phyloP scores from a whole-genome alignment of 2,113 vertebrate genomes.

The Lophotis ruficrista region DNA sequence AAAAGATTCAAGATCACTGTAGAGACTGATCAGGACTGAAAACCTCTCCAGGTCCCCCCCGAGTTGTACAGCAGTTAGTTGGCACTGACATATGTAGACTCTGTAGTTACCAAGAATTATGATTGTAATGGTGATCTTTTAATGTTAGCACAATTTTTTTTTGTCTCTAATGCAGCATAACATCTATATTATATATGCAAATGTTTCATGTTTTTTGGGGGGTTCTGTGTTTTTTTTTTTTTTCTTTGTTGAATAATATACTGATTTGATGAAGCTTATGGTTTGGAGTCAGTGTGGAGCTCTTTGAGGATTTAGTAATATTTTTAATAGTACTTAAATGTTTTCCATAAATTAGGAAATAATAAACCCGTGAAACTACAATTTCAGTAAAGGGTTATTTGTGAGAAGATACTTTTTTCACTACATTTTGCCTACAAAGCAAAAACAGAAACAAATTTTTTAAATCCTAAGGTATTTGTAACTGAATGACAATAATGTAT shows the following conservation, averaged over 20 bases:
- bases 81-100: background rate
- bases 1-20: background rate
- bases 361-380: background rate
- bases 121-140: background rate
- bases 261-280: background rate
- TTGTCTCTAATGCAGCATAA: background rate
- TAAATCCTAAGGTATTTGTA: background rate
- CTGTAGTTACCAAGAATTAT: background rate
- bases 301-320: background rate
- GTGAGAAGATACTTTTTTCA: background rate
- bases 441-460: background rate
- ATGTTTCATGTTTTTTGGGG: background rate
- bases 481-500: background rate
- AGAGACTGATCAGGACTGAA: background rate
- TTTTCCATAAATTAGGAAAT: background rate
- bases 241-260: background rate
- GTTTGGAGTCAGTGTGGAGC: background rate
- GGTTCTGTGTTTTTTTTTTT: background rate
- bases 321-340: background rate
- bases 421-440: background rate
- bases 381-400: background rate
- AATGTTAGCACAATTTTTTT: background rate
- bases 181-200: background rate
- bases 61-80: background rate
- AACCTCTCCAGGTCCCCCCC: background rate